Percentiles rank a stretch among this genome's conserved stretches.
Evolutionary conservation across 2,888 invertebrate genomes (phyloP).

Genomic region (Anoplius nigerrimus): DNA sequence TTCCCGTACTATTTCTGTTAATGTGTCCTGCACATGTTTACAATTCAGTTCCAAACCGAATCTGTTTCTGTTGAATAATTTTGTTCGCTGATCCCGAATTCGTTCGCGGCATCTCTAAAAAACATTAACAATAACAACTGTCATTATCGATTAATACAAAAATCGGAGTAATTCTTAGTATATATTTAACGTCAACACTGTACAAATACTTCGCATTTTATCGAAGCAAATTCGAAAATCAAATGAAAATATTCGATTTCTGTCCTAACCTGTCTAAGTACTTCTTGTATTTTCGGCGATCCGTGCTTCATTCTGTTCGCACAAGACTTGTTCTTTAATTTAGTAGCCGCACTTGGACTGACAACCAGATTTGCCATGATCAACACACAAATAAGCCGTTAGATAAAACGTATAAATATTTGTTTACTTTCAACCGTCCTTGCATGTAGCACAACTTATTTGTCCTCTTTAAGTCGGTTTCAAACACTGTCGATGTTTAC

Average conservation of each 20-base stretch:
- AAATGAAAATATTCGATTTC: slow-evolving; percentile 1
- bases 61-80: slow-evolving; percentile 63
- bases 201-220: neutral
- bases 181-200: too few relatives aligned
- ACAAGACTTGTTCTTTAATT: slow-evolving; percentile 59
- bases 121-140: neutral
- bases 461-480: too few relatives aligned
- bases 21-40: slow-evolving; percentile 51
- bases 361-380: slow-evolving; percentile 52
- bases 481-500: too few relatives aligned
- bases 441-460: too few relatives aligned
- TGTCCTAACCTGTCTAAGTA: slow-evolving; percentile 71
- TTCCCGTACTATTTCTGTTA: slow-evolving; percentile 64
- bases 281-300: slow-evolving; percentile 71
- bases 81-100: slow-evolving; percentile 65
- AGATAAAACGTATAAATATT: too few relatives aligned
- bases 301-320: slow-evolving; percentile 65
- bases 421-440: too few relatives aligned
- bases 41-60: slow-evolving; percentile 45
- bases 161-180: neutral
- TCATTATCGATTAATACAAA: neutral
- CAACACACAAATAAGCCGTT: too few relatives aligned
- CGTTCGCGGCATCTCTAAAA: slow-evolving; percentile 64
- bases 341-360: slow-evolving; percentile 53
- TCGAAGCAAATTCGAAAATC: neutral